A percentile compares a stretch with the other conserved stretches of the same genome.
These are phyloP conservation scores for Cosmopolites sordidus DNA, from an alignment of 2,888 invertebrate genomes.

Conservation along the genomic window DNA sequence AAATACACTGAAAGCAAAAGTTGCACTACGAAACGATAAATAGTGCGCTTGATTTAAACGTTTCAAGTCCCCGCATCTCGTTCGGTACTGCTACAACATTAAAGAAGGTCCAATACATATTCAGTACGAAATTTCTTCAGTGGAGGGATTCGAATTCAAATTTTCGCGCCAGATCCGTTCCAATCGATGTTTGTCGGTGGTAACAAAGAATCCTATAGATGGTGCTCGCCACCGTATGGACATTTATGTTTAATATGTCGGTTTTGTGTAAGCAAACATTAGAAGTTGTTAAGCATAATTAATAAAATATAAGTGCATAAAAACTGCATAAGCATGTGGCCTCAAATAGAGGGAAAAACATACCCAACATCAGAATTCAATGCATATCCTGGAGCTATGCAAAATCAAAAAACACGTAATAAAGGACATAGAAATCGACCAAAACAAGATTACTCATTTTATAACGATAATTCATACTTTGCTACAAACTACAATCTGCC, in stretches of 20 bases:
- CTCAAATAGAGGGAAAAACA: too few relatives aligned
- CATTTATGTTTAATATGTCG: too few relatives aligned
- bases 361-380: too few relatives aligned
- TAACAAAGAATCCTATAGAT: too few relatives aligned
- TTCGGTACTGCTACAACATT: constrained; percentile 12
- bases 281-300: too few relatives aligned
- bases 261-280: too few relatives aligned
- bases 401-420: too few relatives aligned
- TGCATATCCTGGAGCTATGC: too few relatives aligned
- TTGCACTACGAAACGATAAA: neutral
- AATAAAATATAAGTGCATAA: too few relatives aligned
- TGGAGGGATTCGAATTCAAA: constrained; percentile 6
- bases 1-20: neutral
- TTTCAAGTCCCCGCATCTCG: constrained; percentile 14
- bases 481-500: neutral
- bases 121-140: neutral
- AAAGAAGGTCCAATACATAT: constrained; percentile 5
- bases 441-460: neutral
- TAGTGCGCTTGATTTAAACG: neutral
- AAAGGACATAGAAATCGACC: neutral
- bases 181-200: neutral
- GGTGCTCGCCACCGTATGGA: too few relatives aligned
- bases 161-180: neutral
- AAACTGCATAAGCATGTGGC: too few relatives aligned
- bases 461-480: neutral